Evolutionary conservation across 30 jellyfish, hydroid and myxozoan genomes (phyloP).

Genomic region (Pseudorhiza aurosa): DNA sequence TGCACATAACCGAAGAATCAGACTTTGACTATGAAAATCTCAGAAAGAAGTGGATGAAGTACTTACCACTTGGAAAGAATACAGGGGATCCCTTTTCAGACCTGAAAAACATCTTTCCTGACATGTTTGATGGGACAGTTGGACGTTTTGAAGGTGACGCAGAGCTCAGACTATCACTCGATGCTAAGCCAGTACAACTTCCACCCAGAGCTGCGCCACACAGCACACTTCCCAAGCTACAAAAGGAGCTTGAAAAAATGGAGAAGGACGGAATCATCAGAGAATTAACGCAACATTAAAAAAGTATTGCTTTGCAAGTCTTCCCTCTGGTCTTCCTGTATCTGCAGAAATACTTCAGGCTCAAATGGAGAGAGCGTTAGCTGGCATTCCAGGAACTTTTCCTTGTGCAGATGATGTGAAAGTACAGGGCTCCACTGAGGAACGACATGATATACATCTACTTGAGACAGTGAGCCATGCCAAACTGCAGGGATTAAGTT

Average conservation of each 20-base stretch:
- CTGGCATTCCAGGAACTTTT: constrained; percentile 40
- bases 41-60: constrained; percentile 14
- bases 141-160: constrained; percentile 38
- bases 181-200: constrained; percentile 39
- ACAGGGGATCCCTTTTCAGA: constrained; percentile 6
- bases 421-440: constrained; percentile 57
- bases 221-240: constrained; percentile 2
- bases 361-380: too few relatives aligned
- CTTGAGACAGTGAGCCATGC: constrained; percentile 41
- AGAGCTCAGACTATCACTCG: constrained; percentile 29
- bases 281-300: constrained; percentile 30
- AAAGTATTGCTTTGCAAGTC: constrained; percentile 14
- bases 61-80: constrained; percentile 28
- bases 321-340: constrained; percentile 36
- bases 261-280: constrained; percentile 46
- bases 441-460: constrained; percentile 35
- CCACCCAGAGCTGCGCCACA: constrained; percentile 39
- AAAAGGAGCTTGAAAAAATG: constrained; percentile 48
- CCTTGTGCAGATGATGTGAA: constrained; percentile 56
- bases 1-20: constrained; percentile 40
- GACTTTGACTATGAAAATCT: constrained; percentile 13
- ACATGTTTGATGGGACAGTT: constrained; percentile 46
- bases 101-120: constrained; percentile 18
- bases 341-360: constrained; percentile 31
- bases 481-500: constrained; percentile 38